phyloP scores from a whole-genome alignment of 2,888 invertebrate species.

The Allophyes oxyacanthae region DNA sequence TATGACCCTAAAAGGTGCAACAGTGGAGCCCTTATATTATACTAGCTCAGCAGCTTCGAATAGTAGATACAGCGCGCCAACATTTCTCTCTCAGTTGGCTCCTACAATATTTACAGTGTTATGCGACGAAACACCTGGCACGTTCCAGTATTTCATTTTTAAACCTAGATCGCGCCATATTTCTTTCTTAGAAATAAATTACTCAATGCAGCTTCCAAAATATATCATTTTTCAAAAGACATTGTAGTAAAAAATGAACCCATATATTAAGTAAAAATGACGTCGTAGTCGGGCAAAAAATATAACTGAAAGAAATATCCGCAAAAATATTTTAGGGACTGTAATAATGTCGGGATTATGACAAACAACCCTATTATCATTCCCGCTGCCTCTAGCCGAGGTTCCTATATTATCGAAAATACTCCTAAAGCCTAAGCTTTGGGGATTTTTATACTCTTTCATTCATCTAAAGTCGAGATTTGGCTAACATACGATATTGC shows the following conservation, averaged over 20 bases:
- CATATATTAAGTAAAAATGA: constrained; percentile 27
- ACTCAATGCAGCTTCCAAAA: no score
- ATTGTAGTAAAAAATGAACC: constrained; percentile 30
- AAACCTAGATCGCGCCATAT: constrained; percentile 19
- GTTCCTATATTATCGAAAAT: constrained; percentile 43
- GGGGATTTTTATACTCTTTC: constrained; percentile 30
- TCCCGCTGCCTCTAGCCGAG: constrained; percentile 24
- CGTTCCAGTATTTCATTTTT: no score
- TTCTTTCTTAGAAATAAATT: constrained; percentile 25
- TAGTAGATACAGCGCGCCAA: constrained; percentile 7
- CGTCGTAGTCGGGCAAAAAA: constrained; percentile 22
- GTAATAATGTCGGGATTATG: constrained; percentile 47
- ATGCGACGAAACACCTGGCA: constrained; percentile 31
- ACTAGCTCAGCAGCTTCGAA: constrained; percentile 25
- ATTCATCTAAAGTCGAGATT: constrained; percentile 38
- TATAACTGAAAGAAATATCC: constrained; percentile 31
- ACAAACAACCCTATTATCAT: constrained; percentile 48
- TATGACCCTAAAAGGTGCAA: constrained; percentile 37
- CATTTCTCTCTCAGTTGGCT: constrained; percentile 30
- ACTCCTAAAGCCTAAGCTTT: constrained; percentile 33
- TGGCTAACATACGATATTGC: constrained; percentile 35
- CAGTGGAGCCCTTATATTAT: constrained; percentile 27
- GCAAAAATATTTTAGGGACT: constrained; percentile 45
- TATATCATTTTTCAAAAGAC: constrained; percentile 16
- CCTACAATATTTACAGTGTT: constrained; percentile 26